These are phyloP conservation scores for Meriones unguiculatus DNA, from an alignment of 2,113 vertebrate genomes.

Conservation along the genomic window DNA sequence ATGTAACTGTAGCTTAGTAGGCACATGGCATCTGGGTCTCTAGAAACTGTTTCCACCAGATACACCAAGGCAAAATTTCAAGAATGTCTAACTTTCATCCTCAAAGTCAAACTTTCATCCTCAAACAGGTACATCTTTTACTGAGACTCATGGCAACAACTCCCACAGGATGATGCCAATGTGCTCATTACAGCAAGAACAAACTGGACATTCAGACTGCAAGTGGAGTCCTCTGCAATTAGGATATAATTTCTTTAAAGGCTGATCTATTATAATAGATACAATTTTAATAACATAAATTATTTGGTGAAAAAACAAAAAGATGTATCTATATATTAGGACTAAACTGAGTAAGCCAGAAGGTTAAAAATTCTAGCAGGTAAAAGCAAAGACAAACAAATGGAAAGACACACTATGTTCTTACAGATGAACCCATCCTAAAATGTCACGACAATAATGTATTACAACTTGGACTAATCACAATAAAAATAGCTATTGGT, in stretches of 20 bases:
- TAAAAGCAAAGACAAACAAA: slow-evolving; percentile 53
- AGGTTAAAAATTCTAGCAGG: background rate
- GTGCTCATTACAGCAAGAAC: slow-evolving; percentile 12
- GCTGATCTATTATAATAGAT: background rate
- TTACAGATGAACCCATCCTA: slow-evolving; percentile 21
- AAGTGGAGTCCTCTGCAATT: background rate
- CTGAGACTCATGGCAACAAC: background rate
- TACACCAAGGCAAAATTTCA: background rate
- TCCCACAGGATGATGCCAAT: background rate
- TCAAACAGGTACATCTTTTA: background rate
- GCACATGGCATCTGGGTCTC: background rate
- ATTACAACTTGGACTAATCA: slow-evolving; percentile 56
- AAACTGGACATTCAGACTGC: background rate
- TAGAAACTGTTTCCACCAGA: background rate
- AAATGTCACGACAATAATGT: slow-evolving; percentile 21
- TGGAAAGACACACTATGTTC: slow-evolving; percentile 1
- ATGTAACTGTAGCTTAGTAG: background rate
- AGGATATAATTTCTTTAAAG: slow-evolving; percentile 21
- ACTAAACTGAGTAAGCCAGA: background rate
- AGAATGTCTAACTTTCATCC: slow-evolving; percentile 36
- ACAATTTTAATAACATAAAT: slow-evolving; percentile 32
- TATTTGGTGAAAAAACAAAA: slow-evolving; percentile 36
- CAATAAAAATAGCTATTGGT: slow-evolving; percentile 3
- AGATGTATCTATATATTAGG: background rate
- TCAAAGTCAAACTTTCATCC: background rate